Base-by-base conservation (phyloP, 2,888 invertebrate species). In the Ornithoptera alexandrae region DNA sequence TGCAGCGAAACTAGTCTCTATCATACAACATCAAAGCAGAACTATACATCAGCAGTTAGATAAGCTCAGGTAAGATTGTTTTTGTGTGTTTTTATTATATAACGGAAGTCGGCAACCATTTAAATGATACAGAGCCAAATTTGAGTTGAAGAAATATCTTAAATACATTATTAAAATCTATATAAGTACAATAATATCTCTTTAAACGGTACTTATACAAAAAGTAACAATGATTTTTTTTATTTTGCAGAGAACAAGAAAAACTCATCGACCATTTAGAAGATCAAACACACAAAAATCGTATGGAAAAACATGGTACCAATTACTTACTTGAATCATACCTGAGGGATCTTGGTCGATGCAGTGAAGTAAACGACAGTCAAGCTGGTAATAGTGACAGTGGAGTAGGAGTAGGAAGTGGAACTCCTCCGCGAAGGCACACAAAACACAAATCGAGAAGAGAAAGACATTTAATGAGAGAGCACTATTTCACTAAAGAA, bases 291-390 rank as follows among this genome's bases (percentile, higher is more conserved):
- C 96, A 97, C 85, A 94, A 94, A 74, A 94, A 93, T 61, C 90
- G 96, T 63, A 95, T 96, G 86, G 94, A 95, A 74, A 95, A 96
- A 78, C 94, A 96, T 80, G 96, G 96, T 22, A 96, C 96, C 73
- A 96, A 97, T 85, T 97, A 97, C 83, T 93, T 97, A 63, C 90
- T 96, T 20, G 96, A 96, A 84, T 95, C 96, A 1, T 97, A 97
- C 82, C 92, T 97, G 24, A 83, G 92, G 50, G 92, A 92, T 74
- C 79, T 92, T 0, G 91, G 92, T 2, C 77, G 91, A 73, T 84
- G 82, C 76, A 89, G 87, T 71, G 92, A 92, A 77, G 89, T 89
- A 10, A 90, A 90, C 78, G 92, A 92, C 71, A 93, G 93, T 73
- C 94, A 93, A 75, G 94, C 95, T 36, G 95, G 94, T n/a, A 95